phyloP scores from a whole-genome alignment of 2,888 invertebrate species.

The Lithosia quadra region DNA sequence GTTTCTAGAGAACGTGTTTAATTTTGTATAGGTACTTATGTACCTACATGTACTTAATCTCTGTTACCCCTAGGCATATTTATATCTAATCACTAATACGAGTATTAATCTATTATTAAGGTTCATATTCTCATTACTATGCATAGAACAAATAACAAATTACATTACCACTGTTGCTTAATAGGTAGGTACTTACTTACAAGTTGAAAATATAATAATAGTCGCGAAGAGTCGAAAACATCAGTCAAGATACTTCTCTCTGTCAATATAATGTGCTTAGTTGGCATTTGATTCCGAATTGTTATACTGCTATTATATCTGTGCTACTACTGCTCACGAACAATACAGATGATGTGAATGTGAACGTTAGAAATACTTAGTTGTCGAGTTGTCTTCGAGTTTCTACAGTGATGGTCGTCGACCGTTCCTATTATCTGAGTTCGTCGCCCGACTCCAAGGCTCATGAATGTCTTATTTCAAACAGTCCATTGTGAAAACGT shows the following conservation, averaged over 20 bases:
- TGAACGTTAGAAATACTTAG: constrained; percentile 7
- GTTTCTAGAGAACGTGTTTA: too few relatives aligned
- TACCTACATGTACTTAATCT: background rate
- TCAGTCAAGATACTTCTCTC: background rate
- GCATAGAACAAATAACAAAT: background rate
- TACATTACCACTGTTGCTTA: background rate
- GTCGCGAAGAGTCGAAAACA: background rate
- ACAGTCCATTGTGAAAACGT: constrained; percentile 33
- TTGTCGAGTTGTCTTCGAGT: constrained; percentile 51
- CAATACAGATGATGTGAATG: background rate
- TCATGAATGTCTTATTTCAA: constrained; percentile 37
- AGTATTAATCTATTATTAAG: background rate
- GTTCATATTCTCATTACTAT: background rate
- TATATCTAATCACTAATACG: background rate
- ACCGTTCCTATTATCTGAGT: constrained; percentile 60
- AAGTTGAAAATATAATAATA: background rate
- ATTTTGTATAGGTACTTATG: too few relatives aligned
- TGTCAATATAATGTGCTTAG: background rate
- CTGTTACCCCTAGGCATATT: background rate
- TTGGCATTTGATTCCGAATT: background rate
- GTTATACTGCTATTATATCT: background rate
- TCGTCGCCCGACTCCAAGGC: constrained; percentile 63
- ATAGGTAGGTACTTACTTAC: too few relatives aligned
- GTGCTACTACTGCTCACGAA: background rate
- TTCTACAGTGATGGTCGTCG: constrained; percentile 44